phyloP scores from a whole-genome alignment of 2,888 invertebrate species.

The Hydropsyche betteni region DNA sequence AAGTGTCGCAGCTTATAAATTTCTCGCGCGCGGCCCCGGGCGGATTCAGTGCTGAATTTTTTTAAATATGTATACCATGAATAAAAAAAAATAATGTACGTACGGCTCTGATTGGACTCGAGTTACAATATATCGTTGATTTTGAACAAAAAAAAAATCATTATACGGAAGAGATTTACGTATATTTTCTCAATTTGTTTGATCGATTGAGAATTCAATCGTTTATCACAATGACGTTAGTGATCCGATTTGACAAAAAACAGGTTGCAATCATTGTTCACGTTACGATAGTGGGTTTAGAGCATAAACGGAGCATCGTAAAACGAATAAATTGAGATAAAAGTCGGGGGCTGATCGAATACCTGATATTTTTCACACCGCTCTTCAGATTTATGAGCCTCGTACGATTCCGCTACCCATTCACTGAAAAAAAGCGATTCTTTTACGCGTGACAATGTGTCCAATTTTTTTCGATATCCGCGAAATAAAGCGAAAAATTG shows the following conservation, averaged over 20 bases:
- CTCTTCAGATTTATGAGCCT: conserved; percentile 29
- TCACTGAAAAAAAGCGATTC: not conserved
- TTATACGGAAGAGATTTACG: too few species aligned
- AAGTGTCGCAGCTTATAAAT: conserved; percentile 28
- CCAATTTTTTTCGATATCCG: conserved; percentile 26
- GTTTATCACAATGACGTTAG: too few species aligned
- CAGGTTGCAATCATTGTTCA: too few species aligned
- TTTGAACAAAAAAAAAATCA: too few species aligned
- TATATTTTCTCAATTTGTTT: too few species aligned
- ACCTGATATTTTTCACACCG: conserved; percentile 28
- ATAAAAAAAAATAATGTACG: conserved; percentile 3
- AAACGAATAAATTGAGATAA: conserved; percentile 32
- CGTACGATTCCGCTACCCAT: conserved; percentile 5
- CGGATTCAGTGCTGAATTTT: conserved; percentile 5
- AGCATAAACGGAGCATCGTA: conserved; percentile 18
- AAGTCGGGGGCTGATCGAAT: conserved; percentile 20
- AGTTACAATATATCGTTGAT: too few species aligned
- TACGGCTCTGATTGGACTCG: not conserved
- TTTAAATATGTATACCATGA: not conserved
- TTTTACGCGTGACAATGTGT: conserved; percentile 28
- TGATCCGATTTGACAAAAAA: too few species aligned
- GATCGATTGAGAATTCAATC: too few species aligned
- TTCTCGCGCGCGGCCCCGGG: not conserved
- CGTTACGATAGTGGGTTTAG: not conserved
- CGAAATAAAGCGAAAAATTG: conserved; percentile 27